These are phyloP conservation scores for Sapayoa aenigma DNA, from an alignment of 2,113 vertebrate species.

Conservation along the genomic window DNA sequence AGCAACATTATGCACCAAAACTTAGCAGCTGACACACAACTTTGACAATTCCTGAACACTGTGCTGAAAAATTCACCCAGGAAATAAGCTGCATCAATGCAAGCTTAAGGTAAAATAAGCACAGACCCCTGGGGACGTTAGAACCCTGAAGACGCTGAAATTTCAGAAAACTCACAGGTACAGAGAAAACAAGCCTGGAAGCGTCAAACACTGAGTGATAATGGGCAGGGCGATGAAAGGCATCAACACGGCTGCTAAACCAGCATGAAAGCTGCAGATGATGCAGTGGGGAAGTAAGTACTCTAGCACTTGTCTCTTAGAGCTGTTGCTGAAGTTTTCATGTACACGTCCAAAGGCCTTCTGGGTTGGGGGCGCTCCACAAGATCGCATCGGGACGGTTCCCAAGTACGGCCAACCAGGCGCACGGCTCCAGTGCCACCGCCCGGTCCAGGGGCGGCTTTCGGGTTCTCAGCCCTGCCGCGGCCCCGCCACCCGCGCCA, in stretches of 20 bases:
- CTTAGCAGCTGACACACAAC: background rate
- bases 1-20: background rate
- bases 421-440: accelerated
- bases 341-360: accelerated
- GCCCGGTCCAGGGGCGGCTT: accelerated
- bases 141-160: background rate
- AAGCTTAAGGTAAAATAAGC: background rate
- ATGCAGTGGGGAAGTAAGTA: accelerated
- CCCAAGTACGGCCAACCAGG: no score
- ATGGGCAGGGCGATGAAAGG: accelerated
- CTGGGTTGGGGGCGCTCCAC: no score
- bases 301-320: background rate
- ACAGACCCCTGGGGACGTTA: accelerated
- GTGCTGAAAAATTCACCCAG: background rate
- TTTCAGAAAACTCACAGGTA: background rate
- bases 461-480: accelerated
- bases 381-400: accelerated
- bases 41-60: accelerated
- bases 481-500: no score
- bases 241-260: background rate
- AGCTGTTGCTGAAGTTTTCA: background rate
- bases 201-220: no score
- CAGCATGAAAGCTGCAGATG: background rate
- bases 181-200: background rate
- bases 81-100: background rate